A percentile compares a stretch with the other conserved stretches of the same genome.
Conservation (phyloP, 2,888 invertebrate genomes). For the Malachius bipustulatus region DNA sequence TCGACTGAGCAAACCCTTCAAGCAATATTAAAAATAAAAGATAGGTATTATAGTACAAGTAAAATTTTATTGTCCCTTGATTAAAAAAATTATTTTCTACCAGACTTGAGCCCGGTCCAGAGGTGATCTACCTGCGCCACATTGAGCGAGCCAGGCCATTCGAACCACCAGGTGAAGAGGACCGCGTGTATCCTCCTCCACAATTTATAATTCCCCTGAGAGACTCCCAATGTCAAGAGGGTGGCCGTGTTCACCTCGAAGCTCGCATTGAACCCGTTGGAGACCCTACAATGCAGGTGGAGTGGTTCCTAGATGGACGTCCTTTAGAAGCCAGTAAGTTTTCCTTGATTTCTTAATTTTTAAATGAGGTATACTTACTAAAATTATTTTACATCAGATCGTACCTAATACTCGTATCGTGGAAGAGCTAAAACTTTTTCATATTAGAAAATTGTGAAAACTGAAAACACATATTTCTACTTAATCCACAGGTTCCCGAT, state of each 20-base stretch:
- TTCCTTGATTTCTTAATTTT: constrained; percentile 2
- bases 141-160: constrained; percentile 81
- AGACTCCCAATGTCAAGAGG: constrained; percentile 74
- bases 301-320: constrained; percentile 90
- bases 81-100: constrained; percentile 23
- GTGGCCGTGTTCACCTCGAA: constrained; percentile 92
- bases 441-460: too few relatives aligned
- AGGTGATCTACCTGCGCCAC: constrained; percentile 86
- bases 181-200: constrained; percentile 80
- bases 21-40: too few relatives aligned
- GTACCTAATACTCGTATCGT: neutral
- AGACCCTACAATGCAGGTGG: constrained; percentile 91
- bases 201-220: constrained; percentile 82
- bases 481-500: constrained; percentile 68
- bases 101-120: constrained; percentile 82
- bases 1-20: too few relatives aligned
- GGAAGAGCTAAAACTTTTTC: neutral
- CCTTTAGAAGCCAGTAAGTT: constrained; percentile 82
- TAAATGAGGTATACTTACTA: too few relatives aligned
- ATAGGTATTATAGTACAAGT: too few relatives aligned
- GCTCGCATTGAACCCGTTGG: constrained; percentile 94
- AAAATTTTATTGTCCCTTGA: too few relatives aligned
- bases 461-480: constrained; percentile 8
- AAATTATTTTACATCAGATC: neutral
- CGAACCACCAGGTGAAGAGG: constrained; percentile 70